A percentile compares a stretch with the other conserved stretches of the same genome.
Evolutionary conservation across 2,888 invertebrate species (phyloP).

Genomic region (Anaspis maculata): DNA sequence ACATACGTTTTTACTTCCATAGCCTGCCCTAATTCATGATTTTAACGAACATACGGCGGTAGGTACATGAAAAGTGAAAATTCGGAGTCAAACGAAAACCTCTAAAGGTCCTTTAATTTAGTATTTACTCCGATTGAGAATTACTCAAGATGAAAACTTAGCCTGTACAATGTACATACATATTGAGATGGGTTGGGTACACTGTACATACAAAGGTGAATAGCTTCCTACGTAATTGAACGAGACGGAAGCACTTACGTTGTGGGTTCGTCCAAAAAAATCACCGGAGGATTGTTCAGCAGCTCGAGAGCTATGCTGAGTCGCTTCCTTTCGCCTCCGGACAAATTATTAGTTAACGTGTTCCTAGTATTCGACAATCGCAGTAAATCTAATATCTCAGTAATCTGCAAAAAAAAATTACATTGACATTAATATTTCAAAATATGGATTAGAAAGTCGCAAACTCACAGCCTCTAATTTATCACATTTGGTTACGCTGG

Average conservation of each 20-base stretch:
- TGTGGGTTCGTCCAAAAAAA: conserved; percentile 94
- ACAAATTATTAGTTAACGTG: conserved; percentile 66
- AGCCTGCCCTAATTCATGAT: too few species aligned
- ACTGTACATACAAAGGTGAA: too few species aligned
- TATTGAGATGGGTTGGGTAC: too few species aligned
- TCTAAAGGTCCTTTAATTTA: too few species aligned
- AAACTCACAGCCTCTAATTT: conserved; percentile 66
- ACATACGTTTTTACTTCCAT: too few species aligned
- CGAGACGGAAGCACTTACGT: conserved; percentile 59
- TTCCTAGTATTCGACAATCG: conserved; percentile 64
- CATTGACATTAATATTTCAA: conserved; percentile 1
- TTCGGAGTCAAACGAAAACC: too few species aligned
- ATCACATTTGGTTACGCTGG: conserved; percentile 49
- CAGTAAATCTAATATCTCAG: conserved; percentile 76
- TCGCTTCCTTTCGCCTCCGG: conserved; percentile 88
- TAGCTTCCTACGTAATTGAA: not conserved
- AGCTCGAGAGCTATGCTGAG: conserved; percentile 90
- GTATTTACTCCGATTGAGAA: not conserved
- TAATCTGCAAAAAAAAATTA: conserved; percentile 54
- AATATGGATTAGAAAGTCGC: too few species aligned
- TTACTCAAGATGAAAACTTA: too few species aligned
- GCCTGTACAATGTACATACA: too few species aligned
- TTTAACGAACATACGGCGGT: too few species aligned
- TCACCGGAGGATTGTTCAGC: conserved; percentile 88
- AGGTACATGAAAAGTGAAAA: too few species aligned